These are phyloP conservation scores for Stegostoma tigrinum DNA, from an alignment of 2,113 vertebrate species.

Conservation along the genomic window DNA sequence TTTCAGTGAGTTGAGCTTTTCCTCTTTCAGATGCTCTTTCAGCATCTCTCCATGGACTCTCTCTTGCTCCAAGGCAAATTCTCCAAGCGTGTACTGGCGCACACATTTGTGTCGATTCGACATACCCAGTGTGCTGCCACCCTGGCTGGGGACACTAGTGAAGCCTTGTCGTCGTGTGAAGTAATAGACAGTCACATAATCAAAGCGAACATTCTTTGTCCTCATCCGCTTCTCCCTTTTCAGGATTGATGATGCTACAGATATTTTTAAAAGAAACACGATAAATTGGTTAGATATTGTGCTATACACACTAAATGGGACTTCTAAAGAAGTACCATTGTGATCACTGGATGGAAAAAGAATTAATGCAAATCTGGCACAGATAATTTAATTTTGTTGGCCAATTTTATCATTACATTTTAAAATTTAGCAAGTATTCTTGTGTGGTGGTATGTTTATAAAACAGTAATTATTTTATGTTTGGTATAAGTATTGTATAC, in stretches of 20 bases:
- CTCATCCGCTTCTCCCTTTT: conserved; percentile 90
- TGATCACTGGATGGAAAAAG: not conserved
- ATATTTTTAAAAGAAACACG: conserved; percentile 43
- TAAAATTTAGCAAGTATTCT: not conserved
- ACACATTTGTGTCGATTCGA: conserved; percentile 87
- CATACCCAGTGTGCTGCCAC: conserved; percentile 95
- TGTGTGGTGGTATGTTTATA: not conserved
- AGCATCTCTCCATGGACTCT: conserved; percentile 88
- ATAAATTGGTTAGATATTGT: not conserved
- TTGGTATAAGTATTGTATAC: not conserved
- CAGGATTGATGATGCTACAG: conserved; percentile 82
- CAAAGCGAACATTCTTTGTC: conserved; percentile 87
- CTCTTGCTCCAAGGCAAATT: conserved; percentile 91
- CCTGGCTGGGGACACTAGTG: conserved; percentile 96
- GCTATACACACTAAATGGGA: not conserved
- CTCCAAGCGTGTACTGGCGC: conserved; percentile 86
- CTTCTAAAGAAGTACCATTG: not conserved
- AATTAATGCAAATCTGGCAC: not conserved
- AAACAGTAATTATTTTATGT: not conserved
- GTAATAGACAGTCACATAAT: conserved; percentile 97
- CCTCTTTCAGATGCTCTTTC: conserved; percentile 86
- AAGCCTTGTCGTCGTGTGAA: conserved; percentile 92
- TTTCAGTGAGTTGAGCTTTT: conserved; percentile 90
- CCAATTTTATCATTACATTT: not conserved
- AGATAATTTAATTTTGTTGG: not conserved